Evolutionary conservation across 2,797 vertebrate genomes (phyloP), one percentile per base, ranked within the genome.

Genomic region (Peromyscus nudipes): DNA sequence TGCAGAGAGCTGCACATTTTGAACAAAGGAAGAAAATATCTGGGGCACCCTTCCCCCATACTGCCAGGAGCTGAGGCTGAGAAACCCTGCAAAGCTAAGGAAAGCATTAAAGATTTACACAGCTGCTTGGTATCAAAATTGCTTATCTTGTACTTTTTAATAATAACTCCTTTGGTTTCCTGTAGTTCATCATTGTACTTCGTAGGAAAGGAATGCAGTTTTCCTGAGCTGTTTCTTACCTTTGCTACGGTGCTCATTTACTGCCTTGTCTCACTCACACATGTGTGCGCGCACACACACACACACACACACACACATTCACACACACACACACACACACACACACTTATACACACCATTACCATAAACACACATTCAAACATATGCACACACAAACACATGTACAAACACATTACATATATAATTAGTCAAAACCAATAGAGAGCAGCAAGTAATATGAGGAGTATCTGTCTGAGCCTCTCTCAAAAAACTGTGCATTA

Each of bases 21-120:
- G 97, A 98, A 98, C 97, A 98, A 98, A 99, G 96, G 9, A 67
- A 95, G 77, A 29, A 95, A 98, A 98, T 98, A 98, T 98, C 98
- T 99, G 98, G 98, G 98, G 65, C 98, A 98, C 90, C 62, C 71
- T 93, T 75, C 94, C 31, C 62, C 52, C 96, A 97, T 37, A 94
- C 83, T 94, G 34, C 65, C 96, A 85, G 67, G 93, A 89, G n/a
- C 25, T 89, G 92, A 95, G 76, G 95, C 96, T 98, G 95, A 98
- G 93, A 87, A 94, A 96, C 87, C 86, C 34, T 67, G 73, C 94
- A 90, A 89, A 98, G 96, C 86, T 97, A 76, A 95, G 93, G 80
- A 93, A 96, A 95, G 6, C 96, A 97, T 98, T 98, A 98, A 98
- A 98, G 96, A 98, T 98, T 98, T 97, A 97, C 95, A 96, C 96